These are phyloP conservation scores for Catharus minimus DNA, from an alignment of 2,113 vertebrate species.

Conservation along the genomic window DNA sequence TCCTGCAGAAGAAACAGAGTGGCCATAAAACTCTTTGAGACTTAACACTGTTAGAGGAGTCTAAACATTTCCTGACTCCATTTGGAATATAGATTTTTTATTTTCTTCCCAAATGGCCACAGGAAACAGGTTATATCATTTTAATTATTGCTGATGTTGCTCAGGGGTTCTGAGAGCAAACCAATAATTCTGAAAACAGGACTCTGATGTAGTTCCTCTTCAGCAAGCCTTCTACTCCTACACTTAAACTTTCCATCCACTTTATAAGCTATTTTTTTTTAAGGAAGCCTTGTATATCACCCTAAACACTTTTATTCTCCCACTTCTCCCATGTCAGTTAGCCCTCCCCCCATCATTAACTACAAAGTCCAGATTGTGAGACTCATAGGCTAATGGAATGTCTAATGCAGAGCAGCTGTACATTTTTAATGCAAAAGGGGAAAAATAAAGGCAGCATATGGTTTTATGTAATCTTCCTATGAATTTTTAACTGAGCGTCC, in stretches of 20 bases:
- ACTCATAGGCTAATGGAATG: slow-evolving; percentile 42
- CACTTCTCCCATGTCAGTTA: background rate
- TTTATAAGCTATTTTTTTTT: background rate
- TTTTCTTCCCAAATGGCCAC: slow-evolving; percentile 64
- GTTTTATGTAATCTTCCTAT: slow-evolving; percentile 72
- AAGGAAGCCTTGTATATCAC: background rate
- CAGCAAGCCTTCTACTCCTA: background rate
- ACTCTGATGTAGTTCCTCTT: background rate
- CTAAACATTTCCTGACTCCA: slow-evolving; percentile 66
- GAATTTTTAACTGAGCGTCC: slow-evolving; percentile 68
- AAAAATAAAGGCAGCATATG: slow-evolving; percentile 71
- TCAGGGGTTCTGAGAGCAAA: slow-evolving; percentile 44
- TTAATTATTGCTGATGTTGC: slow-evolving; percentile 71
- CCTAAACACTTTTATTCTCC: background rate
- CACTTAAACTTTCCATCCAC: background rate
- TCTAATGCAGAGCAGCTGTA: slow-evolving; percentile 63
- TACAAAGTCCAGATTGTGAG: slow-evolving; percentile 29
- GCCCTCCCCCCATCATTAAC: background rate
- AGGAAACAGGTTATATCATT: slow-evolving; percentile 70
- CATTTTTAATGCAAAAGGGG: slow-evolving; percentile 67
- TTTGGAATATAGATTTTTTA: slow-evolving; percentile 68
- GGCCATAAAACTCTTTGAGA: slow-evolving; percentile 39
- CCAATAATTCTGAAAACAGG: slow-evolving; percentile 42
- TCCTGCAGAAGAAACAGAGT: slow-evolving; percentile 38
- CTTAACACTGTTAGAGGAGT: slow-evolving; percentile 49